Percentiles rank a stretch among this genome's conserved stretches.
Conservation (phyloP, 2,113 vertebrate genomes). For the Tauraco erythrolophus region DNA sequence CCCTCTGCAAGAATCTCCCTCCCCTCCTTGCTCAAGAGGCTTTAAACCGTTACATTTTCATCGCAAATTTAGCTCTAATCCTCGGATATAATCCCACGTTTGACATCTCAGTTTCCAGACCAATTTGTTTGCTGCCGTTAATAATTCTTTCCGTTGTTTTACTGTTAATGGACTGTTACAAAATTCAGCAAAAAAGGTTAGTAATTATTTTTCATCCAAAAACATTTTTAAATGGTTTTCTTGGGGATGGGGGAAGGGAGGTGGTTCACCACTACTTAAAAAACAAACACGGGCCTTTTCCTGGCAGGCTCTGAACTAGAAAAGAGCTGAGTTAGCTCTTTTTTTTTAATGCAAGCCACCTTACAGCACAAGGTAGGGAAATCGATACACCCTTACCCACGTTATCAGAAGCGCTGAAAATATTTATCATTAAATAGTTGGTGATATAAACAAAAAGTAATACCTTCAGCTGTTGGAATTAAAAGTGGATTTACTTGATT, state of each 20-base stretch:
- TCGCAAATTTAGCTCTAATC: neutral
- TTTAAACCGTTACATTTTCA: neutral
- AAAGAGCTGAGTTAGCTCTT: neutral
- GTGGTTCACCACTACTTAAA: neutral
- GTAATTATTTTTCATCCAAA: neutral
- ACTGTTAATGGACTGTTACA: neutral
- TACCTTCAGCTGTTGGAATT: neutral
- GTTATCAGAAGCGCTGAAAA: neutral
- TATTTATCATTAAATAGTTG: neutral
- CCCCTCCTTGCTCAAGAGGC: neutral
- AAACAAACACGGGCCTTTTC: neutral
- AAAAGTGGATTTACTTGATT: neutral
- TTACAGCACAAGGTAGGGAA: neutral
- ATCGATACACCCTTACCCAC: neutral
- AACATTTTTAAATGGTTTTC: neutral
- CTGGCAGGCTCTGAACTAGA: neutral
- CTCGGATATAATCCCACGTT: rapidly evolving
- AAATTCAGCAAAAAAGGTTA: neutral
- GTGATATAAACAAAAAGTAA: neutral
- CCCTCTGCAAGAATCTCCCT: neutral
- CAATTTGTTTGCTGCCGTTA: neutral
- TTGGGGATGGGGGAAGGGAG: neutral
- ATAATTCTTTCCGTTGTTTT: neutral
- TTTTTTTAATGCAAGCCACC: constrained; percentile 7
- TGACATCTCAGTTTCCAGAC: neutral